These are phyloP conservation scores for Ceyx melanurus DNA, from an alignment of 2,113 vertebrate genomes.

Conservation along the genomic window DNA sequence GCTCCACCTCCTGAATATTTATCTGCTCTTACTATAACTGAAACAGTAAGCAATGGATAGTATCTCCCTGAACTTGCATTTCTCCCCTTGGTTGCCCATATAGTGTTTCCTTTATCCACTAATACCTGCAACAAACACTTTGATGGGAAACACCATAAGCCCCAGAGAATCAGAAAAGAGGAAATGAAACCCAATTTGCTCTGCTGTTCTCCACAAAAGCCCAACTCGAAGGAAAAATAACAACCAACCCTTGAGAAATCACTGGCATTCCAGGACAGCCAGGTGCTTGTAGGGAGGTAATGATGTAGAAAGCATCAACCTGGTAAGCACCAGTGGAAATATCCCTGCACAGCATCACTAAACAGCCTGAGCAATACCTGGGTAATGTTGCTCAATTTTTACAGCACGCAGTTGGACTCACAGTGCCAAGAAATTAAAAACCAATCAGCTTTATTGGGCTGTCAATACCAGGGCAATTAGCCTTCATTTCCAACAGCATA, in stretches of 20 bases:
- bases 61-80: not conserved
- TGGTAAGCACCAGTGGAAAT: not conserved
- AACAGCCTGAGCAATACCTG: not conserved
- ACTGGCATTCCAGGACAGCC: accelerated
- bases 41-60: not conserved
- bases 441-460: slow-evolving; percentile 43
- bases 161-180: not conserved
- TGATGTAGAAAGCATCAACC: not conserved
- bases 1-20: not conserved
- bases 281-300: not conserved
- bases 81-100: not conserved
- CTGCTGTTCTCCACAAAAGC: not conserved
- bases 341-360: accelerated
- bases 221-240: not conserved
- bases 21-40: not conserved
- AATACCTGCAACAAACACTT: not conserved
- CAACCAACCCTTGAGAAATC: not conserved
- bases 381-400: not conserved
- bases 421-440: slow-evolving; percentile 45
- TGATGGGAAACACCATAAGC: not conserved
- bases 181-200: accelerated
- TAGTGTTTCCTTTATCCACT: not conserved
- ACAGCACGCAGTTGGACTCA: not conserved
- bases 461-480: slow-evolving; percentile 7
- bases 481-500: not conserved